These are phyloP conservation scores for Hypanus sabinus DNA, from an alignment of 2,113 vertebrate species.

Conservation along the genomic window DNA sequence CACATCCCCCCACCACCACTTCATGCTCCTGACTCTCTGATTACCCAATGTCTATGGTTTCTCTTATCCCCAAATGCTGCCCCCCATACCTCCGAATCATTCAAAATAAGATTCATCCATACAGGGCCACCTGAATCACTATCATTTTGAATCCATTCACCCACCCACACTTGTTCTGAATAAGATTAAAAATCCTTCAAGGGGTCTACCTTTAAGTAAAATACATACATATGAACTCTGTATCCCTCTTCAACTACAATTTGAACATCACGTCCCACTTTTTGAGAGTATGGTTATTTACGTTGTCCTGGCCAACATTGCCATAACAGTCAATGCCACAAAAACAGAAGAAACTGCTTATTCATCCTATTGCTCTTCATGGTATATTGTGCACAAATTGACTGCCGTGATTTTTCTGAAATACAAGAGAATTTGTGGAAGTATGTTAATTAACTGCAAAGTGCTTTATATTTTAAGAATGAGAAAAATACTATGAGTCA, in stretches of 20 bases:
- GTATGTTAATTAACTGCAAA: not conserved
- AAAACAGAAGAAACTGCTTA: not conserved
- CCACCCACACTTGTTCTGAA: no score
- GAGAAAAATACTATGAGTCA: not conserved
- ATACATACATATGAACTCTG: not conserved
- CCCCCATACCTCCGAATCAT: no score
- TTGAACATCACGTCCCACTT: not conserved
- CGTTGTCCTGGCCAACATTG: not conserved
- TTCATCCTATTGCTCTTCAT: not conserved
- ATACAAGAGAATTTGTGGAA: not conserved
- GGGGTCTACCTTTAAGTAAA: not conserved
- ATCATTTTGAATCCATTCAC: no score
- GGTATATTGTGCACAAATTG: not conserved
- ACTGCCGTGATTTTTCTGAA: not conserved
- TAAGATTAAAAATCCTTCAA: no score
- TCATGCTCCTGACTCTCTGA: no score
- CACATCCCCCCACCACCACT: no score
- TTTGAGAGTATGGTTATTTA: not conserved
- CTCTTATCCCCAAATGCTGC: no score
- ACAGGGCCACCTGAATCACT: no score
- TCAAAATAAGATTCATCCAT: no score
- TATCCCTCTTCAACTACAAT: not conserved
- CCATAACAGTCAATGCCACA: not conserved
- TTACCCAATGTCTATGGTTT: no score
- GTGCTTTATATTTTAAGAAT: not conserved